These are phyloP conservation scores for Hoplostethus atlanticus DNA, from an alignment of 2,797 vertebrate genomes.

Conservation along the genomic window DNA sequence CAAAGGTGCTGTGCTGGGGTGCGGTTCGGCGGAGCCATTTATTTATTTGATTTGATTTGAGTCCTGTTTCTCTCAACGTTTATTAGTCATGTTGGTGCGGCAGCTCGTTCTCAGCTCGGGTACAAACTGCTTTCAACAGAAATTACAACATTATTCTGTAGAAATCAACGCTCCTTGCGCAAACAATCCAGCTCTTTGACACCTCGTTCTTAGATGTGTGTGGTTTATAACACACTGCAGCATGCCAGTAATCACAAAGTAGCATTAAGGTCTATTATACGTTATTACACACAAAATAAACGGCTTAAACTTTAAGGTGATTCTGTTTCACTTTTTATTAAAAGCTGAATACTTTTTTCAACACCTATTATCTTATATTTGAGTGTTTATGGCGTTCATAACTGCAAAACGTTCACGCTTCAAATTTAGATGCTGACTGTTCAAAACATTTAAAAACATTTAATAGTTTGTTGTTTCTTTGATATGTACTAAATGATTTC, in stretches of 20 bases:
- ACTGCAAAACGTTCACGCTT: too few relatives aligned
- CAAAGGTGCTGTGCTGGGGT: neutral
- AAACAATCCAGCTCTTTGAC: neutral
- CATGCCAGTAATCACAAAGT: neutral
- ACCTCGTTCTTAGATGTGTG: neutral
- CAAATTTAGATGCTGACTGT: too few relatives aligned
- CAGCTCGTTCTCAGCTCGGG: neutral
- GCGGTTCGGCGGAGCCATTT: neutral
- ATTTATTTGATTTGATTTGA: constrained; percentile 1
- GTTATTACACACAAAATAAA: too few relatives aligned
- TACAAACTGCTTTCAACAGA: constrained; percentile 20
- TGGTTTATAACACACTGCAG: neutral
- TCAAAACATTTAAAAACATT: too few relatives aligned
- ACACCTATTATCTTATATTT: too few relatives aligned
- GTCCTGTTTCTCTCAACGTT: neutral
- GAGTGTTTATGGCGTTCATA: too few relatives aligned
- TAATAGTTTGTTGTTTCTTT: neutral
- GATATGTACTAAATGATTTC: neutral
- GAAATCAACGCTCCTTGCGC: neutral
- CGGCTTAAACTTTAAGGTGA: too few relatives aligned
- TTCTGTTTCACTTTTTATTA: too few relatives aligned
- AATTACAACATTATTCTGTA: constrained; percentile 13
- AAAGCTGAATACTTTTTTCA: too few relatives aligned
- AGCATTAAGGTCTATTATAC: neutral
- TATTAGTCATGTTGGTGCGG: constrained; percentile 15